phyloP scores from a whole-genome alignment of 2,797 vertebrate species.

The Pseudochirops corinnae region DNA sequence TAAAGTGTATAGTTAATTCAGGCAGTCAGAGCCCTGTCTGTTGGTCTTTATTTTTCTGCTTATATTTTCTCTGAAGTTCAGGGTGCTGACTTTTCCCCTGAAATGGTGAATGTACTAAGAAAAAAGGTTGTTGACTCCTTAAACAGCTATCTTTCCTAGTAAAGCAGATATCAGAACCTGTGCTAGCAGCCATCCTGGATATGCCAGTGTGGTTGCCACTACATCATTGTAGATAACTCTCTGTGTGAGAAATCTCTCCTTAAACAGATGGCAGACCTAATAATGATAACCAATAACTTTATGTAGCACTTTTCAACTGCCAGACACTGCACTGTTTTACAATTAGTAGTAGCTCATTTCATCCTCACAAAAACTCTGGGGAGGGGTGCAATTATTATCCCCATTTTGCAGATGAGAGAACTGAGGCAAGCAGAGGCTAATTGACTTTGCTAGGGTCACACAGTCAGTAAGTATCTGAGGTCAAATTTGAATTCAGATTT shows the following conservation, averaged over 20 bases:
- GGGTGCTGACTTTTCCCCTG: too few relatives aligned
- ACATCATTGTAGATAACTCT: background rate
- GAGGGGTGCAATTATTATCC: background rate
- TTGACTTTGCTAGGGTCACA: background rate
- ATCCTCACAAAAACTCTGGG: background rate
- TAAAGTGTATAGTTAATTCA: too few relatives aligned
- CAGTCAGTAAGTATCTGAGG: background rate
- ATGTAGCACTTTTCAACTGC: background rate
- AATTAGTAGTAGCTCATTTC: background rate
- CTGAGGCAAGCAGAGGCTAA: background rate
- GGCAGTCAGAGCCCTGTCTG: too few relatives aligned
- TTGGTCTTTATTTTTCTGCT: too few relatives aligned
- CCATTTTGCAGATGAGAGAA: background rate
- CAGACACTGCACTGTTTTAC: background rate
- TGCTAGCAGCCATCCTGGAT: too few relatives aligned
- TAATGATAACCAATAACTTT: background rate
- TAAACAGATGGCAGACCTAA: background rate
- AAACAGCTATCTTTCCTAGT: too few relatives aligned
- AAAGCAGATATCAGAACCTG: too few relatives aligned
- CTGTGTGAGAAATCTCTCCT: background rate
- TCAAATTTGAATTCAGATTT: background rate
- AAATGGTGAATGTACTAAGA: too few relatives aligned
- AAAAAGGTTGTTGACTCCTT: too few relatives aligned
- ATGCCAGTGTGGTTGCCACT: too few relatives aligned
- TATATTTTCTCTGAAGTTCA: too few relatives aligned